phyloP scores from a whole-genome alignment of 2,113 vertebrate genomes.

The Bettongia penicillata region DNA sequence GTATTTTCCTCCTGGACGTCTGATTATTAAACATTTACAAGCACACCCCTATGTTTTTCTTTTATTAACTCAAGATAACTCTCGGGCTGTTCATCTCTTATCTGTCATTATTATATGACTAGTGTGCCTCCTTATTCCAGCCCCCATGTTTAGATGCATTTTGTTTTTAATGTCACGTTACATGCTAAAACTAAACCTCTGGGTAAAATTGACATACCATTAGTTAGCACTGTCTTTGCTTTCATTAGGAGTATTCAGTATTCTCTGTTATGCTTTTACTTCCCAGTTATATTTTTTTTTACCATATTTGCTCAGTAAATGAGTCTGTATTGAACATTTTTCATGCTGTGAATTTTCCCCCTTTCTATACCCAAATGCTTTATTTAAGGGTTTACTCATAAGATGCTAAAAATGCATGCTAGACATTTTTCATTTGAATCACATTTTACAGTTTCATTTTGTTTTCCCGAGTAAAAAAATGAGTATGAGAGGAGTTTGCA shows the following conservation, averaged over 20 bases:
- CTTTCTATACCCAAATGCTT: slow-evolving; percentile 20
- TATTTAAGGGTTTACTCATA: slow-evolving; percentile 22
- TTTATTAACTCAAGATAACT: not conserved
- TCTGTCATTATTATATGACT: not conserved
- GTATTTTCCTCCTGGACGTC: not conserved
- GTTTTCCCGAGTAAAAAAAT: not conserved
- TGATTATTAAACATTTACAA: not conserved
- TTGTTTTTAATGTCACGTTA: not conserved
- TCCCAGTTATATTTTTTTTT: not conserved
- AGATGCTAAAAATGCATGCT: not conserved
- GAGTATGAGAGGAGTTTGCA: not conserved
- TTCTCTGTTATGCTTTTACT: not conserved
- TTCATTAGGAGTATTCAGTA: slow-evolving; percentile 16
- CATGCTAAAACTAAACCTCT: not conserved
- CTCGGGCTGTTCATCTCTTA: not conserved
- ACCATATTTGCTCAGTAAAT: slow-evolving; percentile 25
- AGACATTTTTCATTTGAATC: slow-evolving; percentile 14
- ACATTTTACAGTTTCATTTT: slow-evolving; percentile 36
- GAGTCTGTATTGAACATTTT: not conserved
- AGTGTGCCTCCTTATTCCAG: not conserved
- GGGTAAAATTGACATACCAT: not conserved
- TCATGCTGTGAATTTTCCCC: not conserved
- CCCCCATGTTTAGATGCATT: not conserved
- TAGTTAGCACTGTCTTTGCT: not conserved
- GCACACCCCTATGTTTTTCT: not conserved